phyloP scores from a whole-genome alignment of 1,140 invertebrate species.

The Sipha flava region DNA sequence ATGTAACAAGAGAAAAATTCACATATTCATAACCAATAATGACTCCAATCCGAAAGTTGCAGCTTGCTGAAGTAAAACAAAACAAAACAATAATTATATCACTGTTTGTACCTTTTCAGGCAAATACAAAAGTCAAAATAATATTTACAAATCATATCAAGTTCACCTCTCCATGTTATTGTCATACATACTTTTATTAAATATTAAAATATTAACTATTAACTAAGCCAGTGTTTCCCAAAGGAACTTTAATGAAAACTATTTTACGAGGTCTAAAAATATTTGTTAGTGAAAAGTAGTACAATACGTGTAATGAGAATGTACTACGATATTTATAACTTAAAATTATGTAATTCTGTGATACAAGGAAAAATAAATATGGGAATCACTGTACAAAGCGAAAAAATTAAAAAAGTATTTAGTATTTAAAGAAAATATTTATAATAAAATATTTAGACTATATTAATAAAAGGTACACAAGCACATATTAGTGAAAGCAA shows the following conservation, averaged over 20 bases:
- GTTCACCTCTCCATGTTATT: conserved; percentile 24
- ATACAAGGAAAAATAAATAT: too few species aligned
- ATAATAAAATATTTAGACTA: not conserved
- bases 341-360: too few species aligned
- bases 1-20: not conserved
- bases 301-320: too few species aligned
- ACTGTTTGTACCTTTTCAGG: not conserved
- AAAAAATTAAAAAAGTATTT: not conserved
- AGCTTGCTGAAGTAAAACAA: conserved; percentile 18
- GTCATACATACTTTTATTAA: not conserved
- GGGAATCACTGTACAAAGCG: not conserved
- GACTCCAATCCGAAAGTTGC: conserved; percentile 30
- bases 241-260: too few species aligned
- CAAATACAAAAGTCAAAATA: conserved; percentile 19
- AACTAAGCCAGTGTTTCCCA: too few species aligned
- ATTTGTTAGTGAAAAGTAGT: too few species aligned
- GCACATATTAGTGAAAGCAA: conserved; percentile 5
- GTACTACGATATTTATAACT: too few species aligned
- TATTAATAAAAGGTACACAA: not conserved
- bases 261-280: too few species aligned
- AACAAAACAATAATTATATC: conserved; percentile 28
- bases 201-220: too few species aligned
- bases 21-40: conserved; percentile 5
- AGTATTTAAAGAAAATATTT: not conserved
- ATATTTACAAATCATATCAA: conserved; percentile 33